Evolutionary conservation across 2,888 invertebrate species (phyloP), one percentile per base, ranked within the genome.

Genomic region (Noctuana brunneofusca): DNA sequence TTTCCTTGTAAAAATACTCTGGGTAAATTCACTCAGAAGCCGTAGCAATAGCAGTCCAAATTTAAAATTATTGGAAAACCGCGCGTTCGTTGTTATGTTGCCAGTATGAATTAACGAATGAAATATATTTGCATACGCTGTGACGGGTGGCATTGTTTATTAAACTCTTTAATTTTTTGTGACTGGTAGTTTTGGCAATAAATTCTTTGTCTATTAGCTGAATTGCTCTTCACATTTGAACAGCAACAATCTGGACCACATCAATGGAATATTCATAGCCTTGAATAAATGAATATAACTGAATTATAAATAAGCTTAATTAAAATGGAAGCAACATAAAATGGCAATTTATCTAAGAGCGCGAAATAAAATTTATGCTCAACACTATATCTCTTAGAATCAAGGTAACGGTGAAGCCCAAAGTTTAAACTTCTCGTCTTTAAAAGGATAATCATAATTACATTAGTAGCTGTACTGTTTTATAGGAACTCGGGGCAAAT

Each of bases 261-360:
- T 46, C 58, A 53, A 60, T 60, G 46, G 53, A 62, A 65, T 64
- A 62, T 65, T 65, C 64, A 65, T 65, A 58, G 56, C 43, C 30
- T 43, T 20, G 46, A 43, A 56, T 63, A 59, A 65, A 66, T 64
- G 65, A 64, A 58, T 63, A 63, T 60, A 58, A 54, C 64, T 64
- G 58, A 58, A 58, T 48, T 48, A 48, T 58, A 58, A 58, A 58
- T 41, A 52, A 50, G 18, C 30, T 18, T 52, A 30, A 52, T 41
- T 58, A 27, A 52, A 52, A 52, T 43, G 52, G 58, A 41, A 52
- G 27, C 38, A n/a, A 50, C 48, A 35, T 48, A 52, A 52, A 58
- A 41, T 27, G 43, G 30, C 50, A 60, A 24, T 53, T 54, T 53
- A 53, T 60, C 43, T 60, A n/a, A 60, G 43, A 46, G 32, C 14